Evolutionary conservation across 2,113 vertebrate genomes (phyloP).

Genomic region (Syngnathus scovelli): DNA sequence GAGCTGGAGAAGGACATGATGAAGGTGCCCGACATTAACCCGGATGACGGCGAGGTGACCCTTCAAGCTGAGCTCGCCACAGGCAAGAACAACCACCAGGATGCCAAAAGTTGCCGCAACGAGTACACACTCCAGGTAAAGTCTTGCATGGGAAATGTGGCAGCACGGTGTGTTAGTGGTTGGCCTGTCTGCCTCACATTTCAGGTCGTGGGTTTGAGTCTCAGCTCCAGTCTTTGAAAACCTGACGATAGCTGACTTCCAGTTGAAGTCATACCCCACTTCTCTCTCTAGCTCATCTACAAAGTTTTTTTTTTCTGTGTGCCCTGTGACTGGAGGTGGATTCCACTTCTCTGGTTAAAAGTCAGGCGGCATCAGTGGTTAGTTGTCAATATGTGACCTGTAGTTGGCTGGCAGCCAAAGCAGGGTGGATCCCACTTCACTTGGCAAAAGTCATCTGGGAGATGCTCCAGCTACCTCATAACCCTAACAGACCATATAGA

Average conservation of each 20-base stretch:
- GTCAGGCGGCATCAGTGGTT: background rate
- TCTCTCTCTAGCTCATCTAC: no score
- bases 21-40: constrained; percentile 79
- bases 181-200: background rate
- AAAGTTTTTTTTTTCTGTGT: background rate
- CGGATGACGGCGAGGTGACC: constrained; percentile 65
- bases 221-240: background rate
- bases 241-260: no score
- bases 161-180: no score
- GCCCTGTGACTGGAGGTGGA: background rate
- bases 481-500: background rate
- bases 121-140: background rate
- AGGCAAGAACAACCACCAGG: constrained; percentile 38
- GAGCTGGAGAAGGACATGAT: constrained; percentile 74
- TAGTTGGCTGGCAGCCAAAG: background rate
- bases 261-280: no score
- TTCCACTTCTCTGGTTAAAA: background rate
- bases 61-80: constrained; percentile 58
- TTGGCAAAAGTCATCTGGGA: background rate
- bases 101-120: constrained; percentile 39
- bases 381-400: background rate
- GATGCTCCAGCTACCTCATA: background rate
- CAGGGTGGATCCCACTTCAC: background rate
- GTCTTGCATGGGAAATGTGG: no score
- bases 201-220: background rate